These are phyloP conservation scores for Procambarus clarkii DNA, from an alignment of 1,140 invertebrate species.

Conservation along the genomic window DNA sequence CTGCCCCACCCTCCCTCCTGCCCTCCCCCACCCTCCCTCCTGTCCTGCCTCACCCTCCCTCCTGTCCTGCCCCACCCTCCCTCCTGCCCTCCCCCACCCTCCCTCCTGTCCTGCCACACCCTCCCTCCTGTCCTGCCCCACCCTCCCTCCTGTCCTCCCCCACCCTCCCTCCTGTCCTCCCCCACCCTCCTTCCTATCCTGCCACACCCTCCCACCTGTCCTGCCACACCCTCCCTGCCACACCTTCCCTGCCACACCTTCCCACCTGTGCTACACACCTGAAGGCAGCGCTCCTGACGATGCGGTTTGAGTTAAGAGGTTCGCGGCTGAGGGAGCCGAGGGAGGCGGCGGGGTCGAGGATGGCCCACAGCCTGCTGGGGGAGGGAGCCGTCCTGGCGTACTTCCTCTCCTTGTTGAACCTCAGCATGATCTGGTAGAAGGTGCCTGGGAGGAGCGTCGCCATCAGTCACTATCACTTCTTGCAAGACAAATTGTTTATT, in stretches of 20 bases:
- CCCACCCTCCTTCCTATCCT: background rate
- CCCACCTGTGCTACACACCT: background rate
- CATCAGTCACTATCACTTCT: too few species aligned
- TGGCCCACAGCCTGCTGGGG: slow-evolving; percentile 42
- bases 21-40: too few species aligned
- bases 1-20: too few species aligned
- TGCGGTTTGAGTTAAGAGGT: slow-evolving; percentile 40
- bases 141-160: background rate
- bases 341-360: slow-evolving; percentile 48
- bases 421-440: slow-evolving; percentile 57
- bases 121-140: background rate
- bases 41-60: too few species aligned
- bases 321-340: slow-evolving; percentile 53
- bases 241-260: background rate
- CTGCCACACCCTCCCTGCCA: background rate
- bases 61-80: too few species aligned
- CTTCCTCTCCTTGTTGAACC: slow-evolving; percentile 38
- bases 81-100: too few species aligned
- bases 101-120: too few species aligned
- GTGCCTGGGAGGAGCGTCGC: slow-evolving; percentile 7
- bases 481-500: too few species aligned
- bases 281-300: slow-evolving; percentile 26
- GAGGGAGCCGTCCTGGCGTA: slow-evolving; percentile 29
- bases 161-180: background rate
- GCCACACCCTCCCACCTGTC: background rate